Base-by-base conservation (phyloP, 2,113 vertebrate genomes). In the Chamaetylas fuelleborni region DNA sequence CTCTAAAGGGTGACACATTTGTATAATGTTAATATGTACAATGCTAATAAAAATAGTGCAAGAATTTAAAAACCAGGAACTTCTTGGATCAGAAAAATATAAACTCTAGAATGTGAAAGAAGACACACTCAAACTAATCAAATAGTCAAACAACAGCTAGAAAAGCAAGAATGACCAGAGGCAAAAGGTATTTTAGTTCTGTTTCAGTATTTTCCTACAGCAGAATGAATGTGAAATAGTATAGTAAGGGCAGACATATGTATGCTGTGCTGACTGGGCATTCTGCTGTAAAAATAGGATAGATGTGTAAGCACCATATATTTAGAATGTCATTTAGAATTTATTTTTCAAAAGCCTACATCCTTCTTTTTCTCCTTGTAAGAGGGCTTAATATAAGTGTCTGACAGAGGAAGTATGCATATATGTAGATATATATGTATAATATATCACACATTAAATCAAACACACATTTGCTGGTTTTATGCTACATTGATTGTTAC, bases 171-270 rank as follows among this genome's bases (percentile, higher is more conserved):
- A 45, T 38, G 9, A 81, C 38, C n/a, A 88, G 56, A 36, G 42
- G 36, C 70, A 96, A 93, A 93, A 82, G 92, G 25, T 81, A 50
- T 88, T 83, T 86, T 92, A 95, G 77, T 71, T 95, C 57, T 74
- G 66, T 71, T 70, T 86, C 61, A 66, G 29, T 36, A 19, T 88
- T 78, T 94, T 88, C 66, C 72, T 47, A 45, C 31, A 83, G 60
- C 29, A 80, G 54, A 54, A 74, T 47, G 40, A 91, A 12, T 96
- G 86, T 74, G 58, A 92, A 90, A 95, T n/a, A 60, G 65, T 57
- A 77, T 86, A 50, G 47, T 76, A 62, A 54, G 43, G 87, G 23
- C 31, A 65, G 58, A 38, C 17, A 24, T 31, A 40, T 5, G 12
- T 56, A 48, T 23, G 4, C 26, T 84, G 14, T 78, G 33, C 62